Conservation (phyloP, 1,140 invertebrate species). For the Sinonovacula constricta region DNA sequence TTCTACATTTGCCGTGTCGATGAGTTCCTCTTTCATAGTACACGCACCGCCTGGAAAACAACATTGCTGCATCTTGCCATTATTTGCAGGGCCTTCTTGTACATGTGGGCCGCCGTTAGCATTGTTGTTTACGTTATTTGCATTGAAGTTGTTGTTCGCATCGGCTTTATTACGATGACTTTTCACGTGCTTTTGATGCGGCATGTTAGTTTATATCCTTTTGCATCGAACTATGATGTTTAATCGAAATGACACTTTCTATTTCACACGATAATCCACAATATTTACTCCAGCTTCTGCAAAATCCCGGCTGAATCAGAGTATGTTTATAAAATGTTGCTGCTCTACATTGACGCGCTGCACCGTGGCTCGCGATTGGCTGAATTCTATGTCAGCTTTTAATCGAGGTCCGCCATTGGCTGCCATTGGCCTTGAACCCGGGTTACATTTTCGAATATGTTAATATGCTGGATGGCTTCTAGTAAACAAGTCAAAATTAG, state of each 20-base stretch:
- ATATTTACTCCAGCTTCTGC: background rate
- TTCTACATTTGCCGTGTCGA: constrained; percentile 86
- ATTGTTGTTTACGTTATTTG: background rate
- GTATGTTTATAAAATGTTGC: background rate
- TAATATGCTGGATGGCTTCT: constrained; percentile 31
- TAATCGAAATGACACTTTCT: constrained; percentile 23
- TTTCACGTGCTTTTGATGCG: constrained; percentile 69
- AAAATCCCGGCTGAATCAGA: background rate
- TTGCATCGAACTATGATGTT: background rate
- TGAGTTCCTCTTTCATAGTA: constrained; percentile 80
- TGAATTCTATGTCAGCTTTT: constrained; percentile 33
- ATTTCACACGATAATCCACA: background rate
- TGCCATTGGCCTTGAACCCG: constrained; percentile 35
- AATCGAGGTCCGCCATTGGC: constrained; percentile 47
- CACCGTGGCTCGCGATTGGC: constrained; percentile 33
- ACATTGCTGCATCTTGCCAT: constrained; percentile 62
- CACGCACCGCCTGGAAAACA: constrained; percentile 70
- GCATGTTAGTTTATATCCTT: constrained; percentile 58
- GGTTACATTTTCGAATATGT: constrained; percentile 45
- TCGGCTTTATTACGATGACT: constrained; percentile 64
- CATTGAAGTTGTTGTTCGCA: constrained; percentile 66
- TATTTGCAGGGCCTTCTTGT: too few relatives aligned
- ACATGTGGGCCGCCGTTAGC: constrained; percentile 2
- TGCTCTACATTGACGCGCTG: constrained; percentile 24
- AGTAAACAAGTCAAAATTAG: too few relatives aligned